Evolutionary conservation across 53 echinoderm and acorn worm genomes (phyloP).

Genomic region (Henricia sp.): DNA sequence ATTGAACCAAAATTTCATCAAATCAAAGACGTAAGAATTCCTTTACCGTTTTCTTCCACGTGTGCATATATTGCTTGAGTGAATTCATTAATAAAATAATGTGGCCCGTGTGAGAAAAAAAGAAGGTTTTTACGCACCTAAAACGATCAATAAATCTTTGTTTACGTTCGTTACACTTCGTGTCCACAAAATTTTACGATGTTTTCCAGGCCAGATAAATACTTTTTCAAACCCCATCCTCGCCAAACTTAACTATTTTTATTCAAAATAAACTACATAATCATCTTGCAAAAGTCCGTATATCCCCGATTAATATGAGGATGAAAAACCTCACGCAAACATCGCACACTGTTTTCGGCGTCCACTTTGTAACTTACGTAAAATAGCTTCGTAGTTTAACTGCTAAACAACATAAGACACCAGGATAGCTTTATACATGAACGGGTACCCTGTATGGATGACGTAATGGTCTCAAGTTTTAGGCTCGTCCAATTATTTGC

Average conservation of each 20-base stretch:
- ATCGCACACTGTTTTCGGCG: background rate
- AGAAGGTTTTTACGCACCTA: background rate
- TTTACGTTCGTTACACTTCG: slow-evolving; percentile 21
- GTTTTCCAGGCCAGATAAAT: background rate
- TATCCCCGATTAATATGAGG: slow-evolving; percentile 7
- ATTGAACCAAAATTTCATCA: slow-evolving; percentile 24
- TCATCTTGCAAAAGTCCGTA: slow-evolving; percentile 19
- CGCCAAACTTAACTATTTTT: slow-evolving; percentile 2
- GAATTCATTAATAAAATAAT: slow-evolving; percentile 1
- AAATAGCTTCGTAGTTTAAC: background rate
- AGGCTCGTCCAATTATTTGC: slow-evolving; percentile 12
- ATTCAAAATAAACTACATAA: slow-evolving; percentile 25
- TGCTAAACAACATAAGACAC: background rate
- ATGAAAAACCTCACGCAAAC: slow-evolving; percentile 24
- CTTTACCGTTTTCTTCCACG: background rate
- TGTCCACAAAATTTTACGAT: slow-evolving; percentile 28
- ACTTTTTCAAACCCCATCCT: slow-evolving; percentile 9
- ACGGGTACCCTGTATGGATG: slow-evolving; percentile 28
- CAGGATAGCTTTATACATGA: background rate
- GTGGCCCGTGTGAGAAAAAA: background rate
- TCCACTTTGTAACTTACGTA: slow-evolving; percentile 25
- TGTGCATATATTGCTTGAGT: background rate
- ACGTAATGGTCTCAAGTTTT: slow-evolving; percentile 8
- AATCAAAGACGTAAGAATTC: slow-evolving; percentile 1
- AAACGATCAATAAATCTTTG: background rate